phyloP scores from a whole-genome alignment of 2,797 vertebrate genomes.

The Phataginus tricuspis region DNA sequence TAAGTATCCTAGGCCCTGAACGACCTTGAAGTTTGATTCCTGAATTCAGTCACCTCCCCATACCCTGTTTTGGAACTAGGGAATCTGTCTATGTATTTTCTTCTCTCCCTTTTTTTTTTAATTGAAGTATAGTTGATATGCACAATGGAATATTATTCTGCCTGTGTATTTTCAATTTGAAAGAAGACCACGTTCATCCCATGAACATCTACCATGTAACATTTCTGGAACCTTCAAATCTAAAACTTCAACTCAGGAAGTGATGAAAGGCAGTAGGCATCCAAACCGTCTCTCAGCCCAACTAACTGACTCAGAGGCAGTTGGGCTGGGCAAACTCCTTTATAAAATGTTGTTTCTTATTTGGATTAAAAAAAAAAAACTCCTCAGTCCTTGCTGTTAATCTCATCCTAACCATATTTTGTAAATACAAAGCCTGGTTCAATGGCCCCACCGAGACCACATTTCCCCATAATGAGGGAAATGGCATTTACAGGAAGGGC shows the following conservation, averaged over 20 bases:
- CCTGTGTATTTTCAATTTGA: slow-evolving; percentile 28
- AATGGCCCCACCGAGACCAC: slow-evolving; percentile 84
- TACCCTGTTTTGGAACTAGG: not conserved
- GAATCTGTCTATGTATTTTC: not conserved
- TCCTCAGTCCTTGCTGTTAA: slow-evolving; percentile 80
- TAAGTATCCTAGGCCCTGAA: not conserved
- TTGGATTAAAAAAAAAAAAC: slow-evolving; percentile 54
- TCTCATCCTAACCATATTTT: slow-evolving; percentile 85
- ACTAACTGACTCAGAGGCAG: slow-evolving; percentile 51
- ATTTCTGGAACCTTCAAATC: not conserved
- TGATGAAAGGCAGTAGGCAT: not conserved
- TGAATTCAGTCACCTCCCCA: not conserved
- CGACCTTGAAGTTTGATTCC: not conserved
- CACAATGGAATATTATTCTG: not conserved
- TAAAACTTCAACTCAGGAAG: not conserved
- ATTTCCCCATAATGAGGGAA: slow-evolving; percentile 88
- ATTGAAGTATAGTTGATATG: too few relatives aligned
- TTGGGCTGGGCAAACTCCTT: slow-evolving; percentile 9
- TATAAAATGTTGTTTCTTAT: slow-evolving; percentile 62
- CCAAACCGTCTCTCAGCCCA: slow-evolving; percentile 63
- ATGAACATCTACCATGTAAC: not conserved
- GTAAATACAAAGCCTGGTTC: slow-evolving; percentile 85
- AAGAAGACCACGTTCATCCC: not conserved
- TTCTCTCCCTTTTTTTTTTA: too few relatives aligned
- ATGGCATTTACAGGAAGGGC: slow-evolving; percentile 88